Base-by-base conservation (phyloP, 2,888 invertebrate species). In the Eutolmus rufibarbis region DNA sequence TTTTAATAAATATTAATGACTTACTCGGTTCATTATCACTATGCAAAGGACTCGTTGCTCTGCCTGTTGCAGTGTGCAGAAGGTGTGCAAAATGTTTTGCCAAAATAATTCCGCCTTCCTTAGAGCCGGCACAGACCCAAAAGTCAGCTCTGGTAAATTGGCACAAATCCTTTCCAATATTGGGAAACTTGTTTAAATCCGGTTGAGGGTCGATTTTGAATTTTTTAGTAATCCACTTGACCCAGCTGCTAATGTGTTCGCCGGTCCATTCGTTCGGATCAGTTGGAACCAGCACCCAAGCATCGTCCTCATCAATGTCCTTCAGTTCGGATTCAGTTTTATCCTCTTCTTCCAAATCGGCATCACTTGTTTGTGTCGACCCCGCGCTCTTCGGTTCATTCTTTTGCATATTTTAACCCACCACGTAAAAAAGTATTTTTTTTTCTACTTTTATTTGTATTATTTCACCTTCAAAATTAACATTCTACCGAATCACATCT, bases 191-290 rank as follows among this genome's bases (percentile, higher is more conserved):
- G 31, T 91, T 89, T 3, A 93, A 90, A 89, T 94, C 93, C 56
- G 95, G 94, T 88, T 92, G 90, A 7, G 94, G 94, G 77, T 93
- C 92, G 88, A 95, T 93, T 57, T 94, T 92, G 90, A 95, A 95
- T 89, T 94, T 94, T 86, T 93, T 93, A 43, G 94, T 93, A 90
- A 94, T 94, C 95, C 95, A 95, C 74, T 92, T 91, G 77, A 95
- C 91, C 95, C 95, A 95, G 78, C 94, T 93, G 87, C 92, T 92
- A 88, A 95, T 94, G 91, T 95, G 94, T 43, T 91, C 92, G 19
- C 92, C 90, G 88, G 92, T 94, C 95, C 95, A 95, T 90, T 94
- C 94, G 82, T 93, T 93, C 37, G 95, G 95, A 93, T 95, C 95
- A n/a, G 91, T 89, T 0, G 92, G 92, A 76, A 92, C 90, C 87